Evolutionary conservation across 1,140 invertebrate species (phyloP).

Genomic region (Luehdorfia chinensis): DNA sequence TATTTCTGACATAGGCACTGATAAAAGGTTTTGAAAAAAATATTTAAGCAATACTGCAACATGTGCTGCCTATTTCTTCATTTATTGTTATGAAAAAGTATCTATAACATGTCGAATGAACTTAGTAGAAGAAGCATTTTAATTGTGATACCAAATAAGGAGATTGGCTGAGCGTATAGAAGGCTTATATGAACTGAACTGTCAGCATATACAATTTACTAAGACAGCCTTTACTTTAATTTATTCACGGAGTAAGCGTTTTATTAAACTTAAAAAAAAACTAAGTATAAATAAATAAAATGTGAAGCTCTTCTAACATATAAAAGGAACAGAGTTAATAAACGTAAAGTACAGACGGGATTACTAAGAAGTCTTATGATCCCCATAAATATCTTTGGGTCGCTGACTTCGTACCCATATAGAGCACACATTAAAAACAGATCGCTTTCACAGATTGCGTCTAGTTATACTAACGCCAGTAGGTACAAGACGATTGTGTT

Average conservation of each 20-base stretch:
- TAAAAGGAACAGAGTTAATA: too few species aligned
- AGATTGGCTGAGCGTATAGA: slow-evolving; percentile 22
- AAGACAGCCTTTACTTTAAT: neutral
- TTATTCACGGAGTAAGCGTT: too few species aligned
- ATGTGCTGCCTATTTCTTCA: too few species aligned
- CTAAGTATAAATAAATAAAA: too few species aligned
- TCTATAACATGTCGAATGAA: neutral
- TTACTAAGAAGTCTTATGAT: slow-evolving; percentile 8
- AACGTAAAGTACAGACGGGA: too few species aligned
- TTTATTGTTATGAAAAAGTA: slow-evolving; percentile 1
- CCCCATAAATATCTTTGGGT: slow-evolving; percentile 22
- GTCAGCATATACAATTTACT: too few species aligned
- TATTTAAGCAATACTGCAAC: too few species aligned
- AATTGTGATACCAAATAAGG: slow-evolving; percentile 36
- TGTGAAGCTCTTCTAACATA: too few species aligned
- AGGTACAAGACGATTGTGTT: too few species aligned
- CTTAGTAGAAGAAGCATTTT: slow-evolving; percentile 4
- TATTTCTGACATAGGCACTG: too few species aligned
- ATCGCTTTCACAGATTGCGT: slow-evolving; percentile 15
- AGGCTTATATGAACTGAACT: slow-evolving; percentile 3
- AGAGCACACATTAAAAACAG: slow-evolving; percentile 25
- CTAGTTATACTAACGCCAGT: slow-evolving; percentile 1
- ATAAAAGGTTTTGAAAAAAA: too few species aligned
- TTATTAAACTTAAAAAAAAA: too few species aligned
- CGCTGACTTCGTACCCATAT: slow-evolving; percentile 27